These are phyloP conservation scores for Pipistrellus pygmaeus DNA, from an alignment of 2,797 vertebrate species.

Conservation along the genomic window DNA sequence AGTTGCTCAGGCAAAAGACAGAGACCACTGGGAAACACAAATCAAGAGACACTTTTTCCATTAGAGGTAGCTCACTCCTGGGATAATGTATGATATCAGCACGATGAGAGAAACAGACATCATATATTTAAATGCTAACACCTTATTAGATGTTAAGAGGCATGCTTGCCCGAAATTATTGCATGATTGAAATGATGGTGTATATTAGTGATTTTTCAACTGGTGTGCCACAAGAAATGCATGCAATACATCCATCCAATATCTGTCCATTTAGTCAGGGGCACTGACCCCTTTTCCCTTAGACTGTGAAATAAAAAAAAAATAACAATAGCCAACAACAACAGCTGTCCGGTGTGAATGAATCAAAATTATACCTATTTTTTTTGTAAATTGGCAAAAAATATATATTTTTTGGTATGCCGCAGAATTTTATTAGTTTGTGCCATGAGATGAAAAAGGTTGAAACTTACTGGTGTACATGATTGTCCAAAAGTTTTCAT, in stretches of 20 bases:
- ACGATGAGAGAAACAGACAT: not conserved
- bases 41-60: constrained; percentile 45
- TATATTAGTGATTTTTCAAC: not conserved
- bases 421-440: not conserved
- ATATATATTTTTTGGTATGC: not conserved
- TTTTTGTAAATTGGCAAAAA: not conserved
- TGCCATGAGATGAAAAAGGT: not conserved
- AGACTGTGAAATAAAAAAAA: not conserved
- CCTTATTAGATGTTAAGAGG: not conserved
- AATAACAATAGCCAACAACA: not conserved
- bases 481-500: not conserved
- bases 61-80: not conserved
- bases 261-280: not conserved
- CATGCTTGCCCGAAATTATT: not conserved
- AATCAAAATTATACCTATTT: not conserved
- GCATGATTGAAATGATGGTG: not conserved
- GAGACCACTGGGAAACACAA: constrained; percentile 32
- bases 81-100: not conserved
- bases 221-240: not conserved
- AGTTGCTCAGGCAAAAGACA: not conserved
- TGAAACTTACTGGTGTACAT: not conserved
- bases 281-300: not conserved
- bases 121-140: not conserved
- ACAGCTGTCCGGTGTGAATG: not conserved
- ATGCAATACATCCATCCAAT: not conserved